Evolutionary conservation across 2,888 invertebrate species (phyloP), one percentile per base, ranked within the genome.

Genomic region (Stenolophus ochropezus): DNA sequence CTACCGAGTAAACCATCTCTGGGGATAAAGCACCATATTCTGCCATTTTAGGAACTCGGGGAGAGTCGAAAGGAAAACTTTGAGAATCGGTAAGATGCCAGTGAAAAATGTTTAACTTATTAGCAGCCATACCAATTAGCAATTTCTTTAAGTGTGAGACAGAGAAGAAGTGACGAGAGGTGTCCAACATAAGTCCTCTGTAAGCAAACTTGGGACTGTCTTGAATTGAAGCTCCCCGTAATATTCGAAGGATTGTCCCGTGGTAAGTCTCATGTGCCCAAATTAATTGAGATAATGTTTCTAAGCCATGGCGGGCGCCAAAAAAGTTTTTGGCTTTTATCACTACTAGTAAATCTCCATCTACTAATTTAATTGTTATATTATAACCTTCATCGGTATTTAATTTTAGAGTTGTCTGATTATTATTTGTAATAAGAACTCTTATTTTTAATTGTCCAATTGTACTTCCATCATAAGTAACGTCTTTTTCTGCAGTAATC

Each of bases 61-160:
- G 92, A 2, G 96, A 92, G 83, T 94, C 93, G 87, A 96, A 94
- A 0, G 98, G 98, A 89, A 98, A 98, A 84, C 97, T 96, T 88
- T 98, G 97, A 11, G 97, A 96, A 88, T 98, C 98, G 3, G 94
- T 94, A 27, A 96, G 91, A 86, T 96, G 96, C 98, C 98, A 98
- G 87, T 98, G 98, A 87, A 98, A 95, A 1, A 96, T 96, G 89
- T 98, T 98, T 84, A 98, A 89, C 89, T 98, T 98, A 85, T 94
- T 94, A 61, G 96, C 93, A 0, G 95, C 94, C 98, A 98, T 97
- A 1, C 95, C 97, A 82, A 96, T 94, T 86, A 98, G 90, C 6
- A 96, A 94, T 8, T 94, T 91, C 85, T 94, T 92, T 49, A 96
- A 91, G 74, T 94, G 92, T 6, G 91, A 91, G 1, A 96, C 91